These are phyloP conservation scores for Limnephilus lunatus DNA, from an alignment of 2,888 invertebrate species.

Conservation along the genomic window DNA sequence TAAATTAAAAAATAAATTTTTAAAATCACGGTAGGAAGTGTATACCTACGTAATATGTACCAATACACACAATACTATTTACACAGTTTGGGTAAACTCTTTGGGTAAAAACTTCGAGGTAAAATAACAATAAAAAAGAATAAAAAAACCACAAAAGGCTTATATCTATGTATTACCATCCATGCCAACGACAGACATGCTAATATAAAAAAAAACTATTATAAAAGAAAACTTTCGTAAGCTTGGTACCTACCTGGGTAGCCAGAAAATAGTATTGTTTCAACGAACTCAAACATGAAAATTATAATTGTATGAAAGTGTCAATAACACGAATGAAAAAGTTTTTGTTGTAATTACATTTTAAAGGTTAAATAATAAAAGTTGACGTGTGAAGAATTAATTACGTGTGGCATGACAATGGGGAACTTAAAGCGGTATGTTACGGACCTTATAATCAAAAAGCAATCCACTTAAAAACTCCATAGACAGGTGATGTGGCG, in stretches of 20 bases:
- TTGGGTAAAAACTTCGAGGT: too few species aligned
- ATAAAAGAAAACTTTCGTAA: background rate
- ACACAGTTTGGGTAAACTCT: too few species aligned
- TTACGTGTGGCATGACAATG: background rate
- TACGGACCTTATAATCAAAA: slow-evolving; percentile 21
- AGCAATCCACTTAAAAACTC: slow-evolving; percentile 11
- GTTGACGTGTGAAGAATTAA: background rate
- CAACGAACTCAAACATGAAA: background rate
- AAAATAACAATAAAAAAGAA: too few species aligned
- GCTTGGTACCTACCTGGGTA: background rate
- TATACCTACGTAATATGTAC: too few species aligned
- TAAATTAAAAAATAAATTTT: too few species aligned
- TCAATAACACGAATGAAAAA: background rate
- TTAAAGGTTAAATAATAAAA: background rate
- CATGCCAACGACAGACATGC: background rate
- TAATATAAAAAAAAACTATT: background rate
- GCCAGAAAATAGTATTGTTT: background rate
- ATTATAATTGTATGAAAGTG: background rate
- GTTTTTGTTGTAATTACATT: background rate
- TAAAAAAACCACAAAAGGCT: too few species aligned
- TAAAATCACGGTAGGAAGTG: too few species aligned
- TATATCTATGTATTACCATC: background rate
- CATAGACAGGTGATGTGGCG: background rate
- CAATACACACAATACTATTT: too few species aligned
- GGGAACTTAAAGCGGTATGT: background rate